Base-by-base conservation (phyloP, 2,797 vertebrate species). In the Kryptopterus vitreolus region DNA sequence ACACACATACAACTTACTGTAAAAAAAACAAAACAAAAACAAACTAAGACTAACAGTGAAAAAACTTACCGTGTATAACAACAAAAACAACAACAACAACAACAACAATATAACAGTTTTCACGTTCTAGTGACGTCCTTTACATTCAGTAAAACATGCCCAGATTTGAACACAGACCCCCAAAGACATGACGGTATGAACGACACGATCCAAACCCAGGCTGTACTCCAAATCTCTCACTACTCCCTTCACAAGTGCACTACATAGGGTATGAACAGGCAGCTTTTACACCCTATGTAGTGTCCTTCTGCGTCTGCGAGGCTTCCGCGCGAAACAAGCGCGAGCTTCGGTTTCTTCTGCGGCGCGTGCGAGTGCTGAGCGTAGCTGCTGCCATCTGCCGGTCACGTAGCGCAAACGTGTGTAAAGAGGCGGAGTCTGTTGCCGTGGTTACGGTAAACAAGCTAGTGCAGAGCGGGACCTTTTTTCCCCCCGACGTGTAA, bases 401-500 rank as follows among this genome's bases (percentile, higher is more conserved):
- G 35, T 11, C 11, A 48, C 0, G 7, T 31, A 68, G 52, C 16
- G 9, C 26, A 33, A 53, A n/a, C 7, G 3, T 2, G 1, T 16
- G 50, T 55, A 35, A 15, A 15, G 31, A 15, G 12, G 82, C 61
- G 24, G 76, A 65, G 62, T 61, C 61, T 66, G 86, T 90, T 87
- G 76, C 86, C 70, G 86, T 85, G 69, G 89, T 76, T 80, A 89
- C 78, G 52, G 69, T 43, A 86, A 85, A 87, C 86, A 71, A 55
- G 18, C 16, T 48, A 26, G 18, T 71, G 26, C 29, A 10, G 68
- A 10, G n/a, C 38, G 10, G 38, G 6, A 43, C 38, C 7, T 43
- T 1, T 43, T 43, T 43, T n/a, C n/a, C n/a, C n/a, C n/a, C n/a
- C 6, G 38, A 43, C 10, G 38, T 43, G 10, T 43, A 43, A 43